These are phyloP conservation scores for Trichopoda pennipes DNA, from an alignment of 2,888 invertebrate genomes.

Conservation along the genomic window DNA sequence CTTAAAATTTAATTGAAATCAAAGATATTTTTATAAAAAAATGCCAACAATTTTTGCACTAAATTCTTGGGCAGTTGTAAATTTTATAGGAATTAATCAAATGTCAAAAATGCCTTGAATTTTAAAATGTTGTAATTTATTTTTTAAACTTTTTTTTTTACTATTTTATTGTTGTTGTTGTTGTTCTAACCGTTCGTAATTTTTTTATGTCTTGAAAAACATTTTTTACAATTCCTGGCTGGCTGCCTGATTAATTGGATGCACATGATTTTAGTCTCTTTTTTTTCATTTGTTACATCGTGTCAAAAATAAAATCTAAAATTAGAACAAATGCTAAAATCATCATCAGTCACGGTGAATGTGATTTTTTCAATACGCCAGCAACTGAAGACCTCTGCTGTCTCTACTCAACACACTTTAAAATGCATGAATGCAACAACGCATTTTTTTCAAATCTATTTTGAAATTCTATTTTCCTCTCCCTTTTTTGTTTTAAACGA, in stretches of 20 bases:
- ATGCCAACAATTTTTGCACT: too few species aligned
- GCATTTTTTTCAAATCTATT: constrained; percentile 47
- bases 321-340: constrained; percentile 41
- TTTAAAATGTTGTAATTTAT: not conserved
- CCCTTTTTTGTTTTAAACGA: not conserved
- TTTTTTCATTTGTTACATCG: constrained; percentile 20
- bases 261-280: constrained; percentile 15
- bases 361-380: not conserved
- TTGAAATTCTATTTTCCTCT: not conserved
- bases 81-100: not conserved
- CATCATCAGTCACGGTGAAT: constrained; percentile 6
- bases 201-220: not conserved
- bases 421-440: constrained; percentile 58
- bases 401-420: not conserved
- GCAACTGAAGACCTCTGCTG: not conserved
- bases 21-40: too few species aligned
- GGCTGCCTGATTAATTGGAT: constrained; percentile 43
- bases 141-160: not conserved
- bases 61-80: too few species aligned
- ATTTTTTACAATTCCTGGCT: constrained; percentile 8
- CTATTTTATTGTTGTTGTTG: not conserved
- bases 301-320: constrained; percentile 54
- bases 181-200: not conserved
- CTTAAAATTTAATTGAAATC: too few species aligned
- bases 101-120: not conserved